phyloP scores from a whole-genome alignment of 2,113 vertebrate genomes.

The Halcyon senegalensis region DNA sequence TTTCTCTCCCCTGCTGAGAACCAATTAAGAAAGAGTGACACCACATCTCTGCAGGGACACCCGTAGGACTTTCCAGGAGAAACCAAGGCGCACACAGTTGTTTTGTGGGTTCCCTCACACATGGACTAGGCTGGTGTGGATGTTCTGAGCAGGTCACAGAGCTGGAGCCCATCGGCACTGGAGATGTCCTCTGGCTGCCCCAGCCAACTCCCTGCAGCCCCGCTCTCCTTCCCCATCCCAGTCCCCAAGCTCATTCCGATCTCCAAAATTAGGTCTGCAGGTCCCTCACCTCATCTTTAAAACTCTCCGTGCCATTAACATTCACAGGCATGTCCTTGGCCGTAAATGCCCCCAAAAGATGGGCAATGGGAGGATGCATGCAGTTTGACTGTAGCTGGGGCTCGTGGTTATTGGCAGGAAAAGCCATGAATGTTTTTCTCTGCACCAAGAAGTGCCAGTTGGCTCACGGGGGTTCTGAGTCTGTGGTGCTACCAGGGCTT shows the following conservation, averaged over 20 bases:
- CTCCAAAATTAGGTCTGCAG: not conserved
- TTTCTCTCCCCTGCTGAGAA: not conserved
- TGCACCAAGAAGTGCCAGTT: not conserved
- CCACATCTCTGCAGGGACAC: not conserved
- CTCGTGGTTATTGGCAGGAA: not conserved
- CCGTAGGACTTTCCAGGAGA: not conserved
- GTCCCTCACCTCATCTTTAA: not conserved
- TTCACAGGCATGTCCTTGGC: not conserved
- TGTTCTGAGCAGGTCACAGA: not conserved
- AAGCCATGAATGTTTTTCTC: not conserved
- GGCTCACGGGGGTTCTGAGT: not conserved
- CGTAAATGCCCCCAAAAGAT: not conserved
- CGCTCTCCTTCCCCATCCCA: not conserved
- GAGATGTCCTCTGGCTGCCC: not conserved
- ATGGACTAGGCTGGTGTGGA: not conserved
- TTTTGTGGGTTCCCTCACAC: not conserved
- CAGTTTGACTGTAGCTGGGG: not conserved
- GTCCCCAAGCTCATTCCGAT: not conserved
- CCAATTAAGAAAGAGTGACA: rapidly evolving
- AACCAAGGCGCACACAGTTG: not conserved
- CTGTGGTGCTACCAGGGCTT: not conserved
- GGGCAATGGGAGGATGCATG: rapidly evolving
- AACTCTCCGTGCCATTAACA: not conserved
- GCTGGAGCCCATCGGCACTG: not conserved
- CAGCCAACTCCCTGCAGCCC: not conserved